Base-by-base conservation (phyloP, 2,888 invertebrate species). In the Sphaeridia pumilis region DNA sequence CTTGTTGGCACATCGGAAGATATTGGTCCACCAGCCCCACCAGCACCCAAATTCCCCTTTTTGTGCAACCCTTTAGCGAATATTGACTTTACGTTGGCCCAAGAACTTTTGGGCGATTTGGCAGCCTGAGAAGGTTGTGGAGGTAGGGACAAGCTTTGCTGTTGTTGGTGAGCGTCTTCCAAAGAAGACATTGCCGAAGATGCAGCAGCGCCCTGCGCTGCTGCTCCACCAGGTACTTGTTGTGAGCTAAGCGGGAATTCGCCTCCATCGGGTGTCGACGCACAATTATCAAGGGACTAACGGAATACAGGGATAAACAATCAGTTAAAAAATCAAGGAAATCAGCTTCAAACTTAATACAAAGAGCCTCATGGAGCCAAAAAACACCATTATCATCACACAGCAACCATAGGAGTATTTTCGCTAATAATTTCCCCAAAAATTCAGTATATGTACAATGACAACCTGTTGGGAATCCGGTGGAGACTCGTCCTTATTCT, bases 401-500 rank as follows among this genome's bases (percentile, higher is more conserved):
- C n/a, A n/a, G n/a, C n/a, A n/a, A n/a, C n/a, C n/a, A n/a, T n/a
- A n/a, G n/a, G n/a, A n/a, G n/a, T n/a, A n/a, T n/a, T n/a, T n/a
- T n/a, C n/a, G n/a, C n/a, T n/a, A n/a, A n/a, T n/a, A n/a, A n/a
- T n/a, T n/a, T n/a, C n/a, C n/a, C n/a, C n/a, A n/a, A n/a, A n/a
- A n/a, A n/a, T n/a, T n/a, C n/a, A n/a, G n/a, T n/a, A n/a, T n/a
- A n/a, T n/a, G n/a, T n/a, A n/a, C n/a, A n/a, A n/a, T n/a, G 36
- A n/a, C n/a, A 52, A 52, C 52, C 52, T 52, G 52, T 46, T 47
- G 52, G 41, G 46, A 46, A 47, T 52, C 52, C 22, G 52, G 52
- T 14, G 52, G 52, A 10, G 47, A 47, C n/a, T 52, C 48, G 52
- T 58, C 67, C 67, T 65, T 67, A n/a, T n/a, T n/a, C 71, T 71